Evolutionary conservation across 2,113 vertebrate species (phyloP).

Genomic region (Hepsetus odoe): DNA sequence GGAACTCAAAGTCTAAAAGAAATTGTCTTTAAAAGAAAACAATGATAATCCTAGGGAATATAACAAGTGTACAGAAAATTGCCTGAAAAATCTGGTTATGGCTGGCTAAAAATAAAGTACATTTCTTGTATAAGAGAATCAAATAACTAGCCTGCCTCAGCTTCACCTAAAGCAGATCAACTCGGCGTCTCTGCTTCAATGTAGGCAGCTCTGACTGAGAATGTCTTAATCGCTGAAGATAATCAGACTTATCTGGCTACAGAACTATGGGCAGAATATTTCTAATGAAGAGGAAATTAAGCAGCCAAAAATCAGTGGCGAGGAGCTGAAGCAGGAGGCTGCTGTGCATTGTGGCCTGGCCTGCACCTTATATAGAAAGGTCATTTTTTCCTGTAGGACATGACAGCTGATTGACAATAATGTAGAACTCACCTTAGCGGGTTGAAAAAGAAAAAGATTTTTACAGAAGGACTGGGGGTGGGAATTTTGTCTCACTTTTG

Average conservation of each 20-base stretch:
- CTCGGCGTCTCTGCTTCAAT: constrained; percentile 32
- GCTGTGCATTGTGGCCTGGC: not conserved
- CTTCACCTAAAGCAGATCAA: not conserved
- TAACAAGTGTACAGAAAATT: not conserved
- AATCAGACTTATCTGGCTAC: constrained; percentile 52
- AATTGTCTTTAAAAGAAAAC: not conserved
- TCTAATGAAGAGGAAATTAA: constrained; percentile 48
- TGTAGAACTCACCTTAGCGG: constrained; percentile 59
- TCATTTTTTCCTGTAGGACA: constrained; percentile 4
- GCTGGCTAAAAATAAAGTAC: too few species aligned
- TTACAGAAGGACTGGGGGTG: constrained; percentile 83
- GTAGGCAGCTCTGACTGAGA: constrained; percentile 61
- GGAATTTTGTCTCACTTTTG: constrained; percentile 70
- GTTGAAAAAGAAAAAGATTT: constrained; percentile 68
- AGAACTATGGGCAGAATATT: constrained; percentile 49
- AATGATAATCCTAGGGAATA: constrained; percentile 11
- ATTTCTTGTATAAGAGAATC: too few species aligned
- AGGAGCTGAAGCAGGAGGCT: constrained; percentile 26
- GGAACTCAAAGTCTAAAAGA: not conserved
- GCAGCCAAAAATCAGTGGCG: constrained; percentile 19
- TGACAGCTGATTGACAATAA: constrained; percentile 42
- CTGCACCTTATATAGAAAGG: not conserved
- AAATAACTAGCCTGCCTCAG: constrained; percentile 11
- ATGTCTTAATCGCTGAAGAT: constrained; percentile 67
- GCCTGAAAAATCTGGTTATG: too few species aligned